Evolutionary conservation across 2,797 vertebrate species (phyloP).

Genomic region (Glossophaga mutica): DNA sequence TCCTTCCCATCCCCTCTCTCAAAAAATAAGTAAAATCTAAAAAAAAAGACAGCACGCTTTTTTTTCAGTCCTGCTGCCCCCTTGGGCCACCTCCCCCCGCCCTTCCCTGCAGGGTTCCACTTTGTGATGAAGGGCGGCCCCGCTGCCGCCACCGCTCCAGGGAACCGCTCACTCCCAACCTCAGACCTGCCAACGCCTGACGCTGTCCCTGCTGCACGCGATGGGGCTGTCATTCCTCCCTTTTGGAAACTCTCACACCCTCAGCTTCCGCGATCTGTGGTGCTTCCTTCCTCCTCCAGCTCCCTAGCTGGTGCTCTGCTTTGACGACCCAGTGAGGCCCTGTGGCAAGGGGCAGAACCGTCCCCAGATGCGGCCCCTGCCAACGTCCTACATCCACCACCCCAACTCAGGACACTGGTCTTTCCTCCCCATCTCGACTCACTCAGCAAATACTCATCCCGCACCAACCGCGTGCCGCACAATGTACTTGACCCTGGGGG

Average conservation of each 20-base stretch:
- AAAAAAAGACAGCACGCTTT: no score
- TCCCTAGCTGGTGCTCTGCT: fast-evolving
- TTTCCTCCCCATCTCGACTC: not conserved
- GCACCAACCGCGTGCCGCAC: not conserved
- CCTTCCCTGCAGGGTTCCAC: not conserved
- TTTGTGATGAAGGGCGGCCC: not conserved
- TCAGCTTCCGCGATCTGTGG: not conserved
- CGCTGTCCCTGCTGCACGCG: not conserved
- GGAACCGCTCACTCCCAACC: not conserved
- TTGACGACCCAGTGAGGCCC: not conserved
- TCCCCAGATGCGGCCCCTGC: not conserved
- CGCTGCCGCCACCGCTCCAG: not conserved
- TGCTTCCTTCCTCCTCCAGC: not conserved
- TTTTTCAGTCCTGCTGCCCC: not conserved
- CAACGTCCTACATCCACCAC: not conserved
- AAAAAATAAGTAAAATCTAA: no score
- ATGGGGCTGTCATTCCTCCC: not conserved
- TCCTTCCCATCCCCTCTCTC: no score
- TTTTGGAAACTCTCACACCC: not conserved
- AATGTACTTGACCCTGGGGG: no score
- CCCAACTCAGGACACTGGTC: not conserved
- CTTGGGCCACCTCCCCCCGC: not conserved
- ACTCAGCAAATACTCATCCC: not conserved
- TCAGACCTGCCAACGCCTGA: not conserved
- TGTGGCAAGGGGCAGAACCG: not conserved